These are phyloP conservation scores for Trididemnum nubilum DNA, from an alignment of 23 tunicate species.

Conservation along the genomic window DNA sequence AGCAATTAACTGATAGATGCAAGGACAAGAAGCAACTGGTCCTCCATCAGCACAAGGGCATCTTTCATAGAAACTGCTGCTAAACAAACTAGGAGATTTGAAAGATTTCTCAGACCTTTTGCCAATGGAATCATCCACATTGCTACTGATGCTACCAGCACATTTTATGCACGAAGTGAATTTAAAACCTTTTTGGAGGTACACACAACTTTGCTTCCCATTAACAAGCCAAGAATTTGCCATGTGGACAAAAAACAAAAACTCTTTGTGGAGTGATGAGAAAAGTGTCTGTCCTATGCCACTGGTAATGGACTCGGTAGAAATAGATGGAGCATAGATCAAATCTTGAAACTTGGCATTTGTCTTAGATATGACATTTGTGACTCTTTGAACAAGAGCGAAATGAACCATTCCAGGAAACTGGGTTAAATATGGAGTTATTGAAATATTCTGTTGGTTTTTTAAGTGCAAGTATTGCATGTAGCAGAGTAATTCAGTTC, in stretches of 20 bases:
- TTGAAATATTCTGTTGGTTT: background rate
- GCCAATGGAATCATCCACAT: background rate
- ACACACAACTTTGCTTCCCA: background rate
- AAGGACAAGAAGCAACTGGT: background rate
- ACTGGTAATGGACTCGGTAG: background rate
- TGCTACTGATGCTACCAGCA: background rate
- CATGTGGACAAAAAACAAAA: background rate
- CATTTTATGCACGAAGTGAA: background rate
- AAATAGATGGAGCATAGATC: background rate
- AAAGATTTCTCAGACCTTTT: background rate
- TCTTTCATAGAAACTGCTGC: background rate
- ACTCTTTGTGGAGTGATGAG: background rate
- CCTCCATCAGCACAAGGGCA: background rate
- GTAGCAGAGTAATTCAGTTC: background rate
- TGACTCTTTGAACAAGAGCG: background rate
- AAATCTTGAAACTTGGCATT: background rate
- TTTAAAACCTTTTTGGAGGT: background rate
- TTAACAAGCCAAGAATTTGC: background rate
- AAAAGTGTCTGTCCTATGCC: background rate
- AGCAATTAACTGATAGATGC: background rate
- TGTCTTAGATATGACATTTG: background rate
- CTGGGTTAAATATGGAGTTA: background rate
- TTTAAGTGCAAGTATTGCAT: background rate
- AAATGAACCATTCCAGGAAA: conserved; percentile 30
- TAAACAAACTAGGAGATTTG: conserved; percentile 10